Conservation (phyloP, 2,888 invertebrate species). For the Baccha elongata region DNA sequence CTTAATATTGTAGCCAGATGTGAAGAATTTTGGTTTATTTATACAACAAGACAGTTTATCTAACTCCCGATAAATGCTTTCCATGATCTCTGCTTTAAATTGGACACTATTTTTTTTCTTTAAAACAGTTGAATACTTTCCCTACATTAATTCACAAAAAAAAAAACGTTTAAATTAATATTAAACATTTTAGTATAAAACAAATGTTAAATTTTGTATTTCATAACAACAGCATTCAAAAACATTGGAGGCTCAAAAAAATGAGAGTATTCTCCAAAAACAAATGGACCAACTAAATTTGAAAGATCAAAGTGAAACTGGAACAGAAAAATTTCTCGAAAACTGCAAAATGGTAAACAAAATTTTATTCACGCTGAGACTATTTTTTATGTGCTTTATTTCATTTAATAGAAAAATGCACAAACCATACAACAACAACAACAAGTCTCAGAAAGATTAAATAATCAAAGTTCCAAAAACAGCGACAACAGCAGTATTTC, state of each 20-base stretch:
- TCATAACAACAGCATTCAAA: background rate
- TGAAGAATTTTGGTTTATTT: too few relatives aligned
- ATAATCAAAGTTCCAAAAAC: background rate
- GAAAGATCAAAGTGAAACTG: constrained; percentile 13
- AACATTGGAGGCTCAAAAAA: background rate
- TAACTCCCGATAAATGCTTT: too few relatives aligned
- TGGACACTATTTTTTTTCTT: too few relatives aligned
- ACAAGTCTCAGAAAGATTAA: background rate
- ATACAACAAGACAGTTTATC: too few relatives aligned
- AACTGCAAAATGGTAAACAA: constrained; percentile 45
- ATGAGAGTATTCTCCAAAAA: background rate
- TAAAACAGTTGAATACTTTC: too few relatives aligned
- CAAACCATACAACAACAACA: constrained; percentile 10
- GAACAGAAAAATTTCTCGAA: constrained; percentile 52
- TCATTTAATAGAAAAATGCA: constrained; percentile 38
- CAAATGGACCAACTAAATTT: constrained; percentile 8
- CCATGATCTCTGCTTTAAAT: too few relatives aligned
- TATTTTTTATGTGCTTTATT: background rate
- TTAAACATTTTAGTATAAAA: too few relatives aligned
- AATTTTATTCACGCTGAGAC: background rate
- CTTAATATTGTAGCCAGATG: too few relatives aligned
- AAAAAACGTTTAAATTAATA: too few relatives aligned
- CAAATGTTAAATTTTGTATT: too few relatives aligned
- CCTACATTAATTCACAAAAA: too few relatives aligned
- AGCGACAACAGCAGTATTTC: background rate